Base-by-base conservation (phyloP, 1,140 invertebrate genomes). In the Olivierus martensii region DNA sequence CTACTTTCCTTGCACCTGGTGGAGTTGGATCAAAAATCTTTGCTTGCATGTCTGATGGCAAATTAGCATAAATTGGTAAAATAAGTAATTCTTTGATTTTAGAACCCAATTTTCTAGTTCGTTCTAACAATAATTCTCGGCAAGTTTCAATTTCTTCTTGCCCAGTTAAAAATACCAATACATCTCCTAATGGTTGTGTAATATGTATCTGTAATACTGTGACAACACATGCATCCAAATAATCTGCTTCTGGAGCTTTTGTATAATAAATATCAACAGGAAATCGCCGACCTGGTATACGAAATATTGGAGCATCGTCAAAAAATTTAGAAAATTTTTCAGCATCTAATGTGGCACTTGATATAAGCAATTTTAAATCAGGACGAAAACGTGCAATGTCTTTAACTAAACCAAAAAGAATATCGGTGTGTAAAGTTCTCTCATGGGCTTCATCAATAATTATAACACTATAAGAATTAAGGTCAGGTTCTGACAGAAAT, bases 371-470 rank as follows among this genome's bases (percentile, higher is more conserved):
- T 72, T 99, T 99, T 15, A 99, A 73, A 68, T 98, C 92, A 0
- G 86, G 78, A 58, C 94, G 76, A 73, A 96, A 98, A 52, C 92
- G 74, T 1, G 91, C 81, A 57, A 99, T 97, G 69, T 99, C 95
- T 74, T 99, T 99, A 0, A 99, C 88, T 39, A 99, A 74, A 18
- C 96, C 95, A 73, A 99, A 99, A 35, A 99, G 72, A 65, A 99
- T 91, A 69, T 99, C 96, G 4, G 95, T 99, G 62, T 99, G 94
- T 6, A 99, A 74, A 0, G 95, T 99, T 43, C 95, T 71, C 68
- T 99, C 96, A 70, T 99, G 96, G 61, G 96, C 96, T 75, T 99
- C 96, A 68, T 99, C 95, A 66, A 99, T 95, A 55, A 99, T 99
- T 81, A 99, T 88, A 0, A 97, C 93, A 38, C 63, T 62, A 22